Evolutionary conservation across 2,113 vertebrate species (phyloP).

Genomic region (Muntiacus reevesi): DNA sequence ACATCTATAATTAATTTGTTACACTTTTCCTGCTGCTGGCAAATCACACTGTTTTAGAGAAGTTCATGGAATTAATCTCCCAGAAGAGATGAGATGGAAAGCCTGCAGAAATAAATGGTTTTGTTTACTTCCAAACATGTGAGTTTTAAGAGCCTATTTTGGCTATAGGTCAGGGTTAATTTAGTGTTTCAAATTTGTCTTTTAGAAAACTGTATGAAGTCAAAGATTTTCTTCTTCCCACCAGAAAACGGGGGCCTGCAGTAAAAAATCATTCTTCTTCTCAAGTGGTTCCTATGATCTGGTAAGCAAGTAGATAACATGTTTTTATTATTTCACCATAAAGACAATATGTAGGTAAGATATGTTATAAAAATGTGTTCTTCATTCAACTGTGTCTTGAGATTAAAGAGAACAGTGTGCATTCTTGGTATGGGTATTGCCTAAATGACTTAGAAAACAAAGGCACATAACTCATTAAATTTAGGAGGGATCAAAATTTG

Average conservation of each 20-base stretch:
- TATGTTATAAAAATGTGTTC: neutral
- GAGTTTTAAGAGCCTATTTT: constrained; percentile 68
- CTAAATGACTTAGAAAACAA: neutral
- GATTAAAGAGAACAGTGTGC: neutral
- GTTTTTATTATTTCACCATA: neutral
- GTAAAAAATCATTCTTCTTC: neutral
- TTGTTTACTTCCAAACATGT: constrained; percentile 68
- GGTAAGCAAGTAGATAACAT: neutral
- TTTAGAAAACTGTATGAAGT: constrained; percentile 57
- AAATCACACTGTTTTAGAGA: constrained; percentile 78
- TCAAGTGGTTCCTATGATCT: neutral
- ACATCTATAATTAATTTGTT: constrained; percentile 97
- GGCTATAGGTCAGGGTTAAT: constrained; percentile 69
- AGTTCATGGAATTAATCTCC: constrained; percentile 83
- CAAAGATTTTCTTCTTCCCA: neutral
- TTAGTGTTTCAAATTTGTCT: constrained; percentile 64
- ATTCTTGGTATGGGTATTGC: neutral
- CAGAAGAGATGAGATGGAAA: constrained; percentile 71
- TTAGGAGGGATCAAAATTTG: neutral
- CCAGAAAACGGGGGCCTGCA: neutral
- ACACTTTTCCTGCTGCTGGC: constrained; percentile 81
- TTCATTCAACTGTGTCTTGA: neutral
- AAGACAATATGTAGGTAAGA: neutral
- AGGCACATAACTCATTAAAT: neutral
- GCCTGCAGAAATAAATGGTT: constrained; percentile 59